Evolutionary conservation across 2,797 vertebrate species (phyloP), one percentile per base, ranked within the genome.

Genomic region (Botia almorhae): DNA sequence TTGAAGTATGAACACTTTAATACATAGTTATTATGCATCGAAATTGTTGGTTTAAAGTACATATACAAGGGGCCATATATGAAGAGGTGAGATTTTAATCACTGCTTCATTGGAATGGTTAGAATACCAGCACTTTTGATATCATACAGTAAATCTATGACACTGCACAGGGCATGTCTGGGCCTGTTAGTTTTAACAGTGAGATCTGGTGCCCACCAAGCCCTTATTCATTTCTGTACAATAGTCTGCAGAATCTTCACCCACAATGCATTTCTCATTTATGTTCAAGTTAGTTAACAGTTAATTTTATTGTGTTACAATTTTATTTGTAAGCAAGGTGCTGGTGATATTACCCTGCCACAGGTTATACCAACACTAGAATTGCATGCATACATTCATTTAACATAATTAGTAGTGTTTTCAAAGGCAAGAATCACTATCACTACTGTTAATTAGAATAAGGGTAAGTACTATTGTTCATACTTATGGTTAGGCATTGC

Each of bases 141-240:
- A 72, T 82, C 74, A 68, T 72, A 77, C 2, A 60, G 76, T 13
- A 69, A 17, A 78, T 78, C 74, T 76, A 76, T 64, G 65, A 51
- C 46, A 53, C 48, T 43, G 69, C 1, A 0, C 10, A 58, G n/a
- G 17, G 51, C 79, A 51, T 69, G 83, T 61, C 69, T 78, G 69
- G 48, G 39, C 81, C n/a, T 82, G 56, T 16, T 4, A 0, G 50
- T 16, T 7, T 33, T n/a, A 10, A 55, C 16, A 61, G 70, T 55
- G 70, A 26, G 48, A 74, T 80, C 51, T 67, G 65, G 36, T 69
- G 56, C 14, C 61, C 60, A 69, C 23, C 56, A 64, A 43, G 48
- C 39, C 29, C 21, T 23, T 29, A 19, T 60, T 8, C 6, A 7
- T 19, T 43, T 16, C 69, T 48, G 26, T 10, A 39, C 19, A 21